These are phyloP conservation scores for Anseranas semipalmata DNA, from an alignment of 2,113 vertebrate genomes.

Conservation along the genomic window DNA sequence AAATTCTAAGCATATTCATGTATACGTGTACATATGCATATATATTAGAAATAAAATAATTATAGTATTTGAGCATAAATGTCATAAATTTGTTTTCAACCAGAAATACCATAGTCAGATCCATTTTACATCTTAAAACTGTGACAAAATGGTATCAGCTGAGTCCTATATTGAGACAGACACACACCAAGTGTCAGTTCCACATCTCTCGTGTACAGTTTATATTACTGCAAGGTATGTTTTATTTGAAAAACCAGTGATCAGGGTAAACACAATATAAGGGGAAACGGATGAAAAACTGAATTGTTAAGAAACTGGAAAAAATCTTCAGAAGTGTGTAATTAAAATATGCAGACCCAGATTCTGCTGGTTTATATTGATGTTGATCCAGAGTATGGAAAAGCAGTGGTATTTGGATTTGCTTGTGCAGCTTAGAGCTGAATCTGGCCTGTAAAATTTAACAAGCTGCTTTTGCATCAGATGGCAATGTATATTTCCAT, in stretches of 20 bases:
- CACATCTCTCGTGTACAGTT: not conserved
- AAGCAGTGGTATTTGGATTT: not conserved
- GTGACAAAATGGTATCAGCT: not conserved
- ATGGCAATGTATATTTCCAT: not conserved
- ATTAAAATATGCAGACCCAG: not conserved
- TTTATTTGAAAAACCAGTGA: not conserved
- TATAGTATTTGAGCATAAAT: not conserved
- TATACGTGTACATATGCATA: not conserved
- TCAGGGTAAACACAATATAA: not conserved
- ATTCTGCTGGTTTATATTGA: not conserved
- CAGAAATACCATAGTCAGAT: not conserved
- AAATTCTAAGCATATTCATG: not conserved
- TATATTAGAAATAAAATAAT: not conserved
- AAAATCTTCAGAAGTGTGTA: not conserved
- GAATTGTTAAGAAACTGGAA: not conserved
- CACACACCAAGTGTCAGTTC: not conserved
- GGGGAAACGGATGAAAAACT: not conserved
- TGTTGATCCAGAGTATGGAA: not conserved
- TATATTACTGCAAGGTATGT: not conserved
- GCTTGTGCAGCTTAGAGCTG: not conserved
- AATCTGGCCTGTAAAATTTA: constrained; percentile 28
- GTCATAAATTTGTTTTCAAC: not conserved
- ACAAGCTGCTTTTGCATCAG: not conserved
- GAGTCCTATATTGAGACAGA: not conserved
- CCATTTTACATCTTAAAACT: not conserved